phyloP scores from a whole-genome alignment of 2,888 invertebrate genomes.

The Chaitophorus viminalis region DNA sequence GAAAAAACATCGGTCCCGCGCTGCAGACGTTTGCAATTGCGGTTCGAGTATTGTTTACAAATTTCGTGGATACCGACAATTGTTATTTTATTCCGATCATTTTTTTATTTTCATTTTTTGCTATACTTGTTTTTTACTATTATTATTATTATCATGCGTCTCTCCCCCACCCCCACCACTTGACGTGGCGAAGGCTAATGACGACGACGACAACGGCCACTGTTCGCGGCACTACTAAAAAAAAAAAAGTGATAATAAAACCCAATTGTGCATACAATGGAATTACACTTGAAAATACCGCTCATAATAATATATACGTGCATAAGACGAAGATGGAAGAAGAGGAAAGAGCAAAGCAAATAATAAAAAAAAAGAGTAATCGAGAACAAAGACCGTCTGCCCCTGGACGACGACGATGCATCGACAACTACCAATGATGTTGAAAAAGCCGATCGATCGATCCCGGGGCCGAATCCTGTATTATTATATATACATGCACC shows the following conservation, averaged over 20 bases:
- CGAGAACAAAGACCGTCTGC: slow-evolving; percentile 60
- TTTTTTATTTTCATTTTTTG: slow-evolving; percentile 17
- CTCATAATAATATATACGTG: slow-evolving; percentile 42
- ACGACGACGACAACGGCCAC: slow-evolving; percentile 42
- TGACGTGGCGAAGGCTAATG: slow-evolving; percentile 50
- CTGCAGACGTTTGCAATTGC: slow-evolving; percentile 11
- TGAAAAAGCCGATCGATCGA: slow-evolving; percentile 61
- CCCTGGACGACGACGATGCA: slow-evolving; percentile 13
- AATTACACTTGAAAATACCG: slow-evolving; percentile 52
- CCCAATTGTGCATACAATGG: slow-evolving; percentile 61
- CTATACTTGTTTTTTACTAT: slow-evolving; percentile 9
- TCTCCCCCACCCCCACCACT: slow-evolving; percentile 18
- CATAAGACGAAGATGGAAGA: background rate
- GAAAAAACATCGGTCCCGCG: slow-evolving; percentile 55
- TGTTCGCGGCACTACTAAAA: slow-evolving; percentile 14
- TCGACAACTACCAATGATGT: slow-evolving; percentile 46
- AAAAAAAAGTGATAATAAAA: slow-evolving; percentile 53
- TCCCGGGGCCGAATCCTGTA: slow-evolving; percentile 53
- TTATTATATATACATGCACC: background rate
- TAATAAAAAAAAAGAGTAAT: slow-evolving; percentile 28
- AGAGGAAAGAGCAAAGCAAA: background rate
- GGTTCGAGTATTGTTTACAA: slow-evolving; percentile 57
- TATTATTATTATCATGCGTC: slow-evolving; percentile 16
- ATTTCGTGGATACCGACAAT: slow-evolving; percentile 57
- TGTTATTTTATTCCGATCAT: slow-evolving; percentile 54